Conservation (phyloP, 2,113 vertebrate genomes). For the Seriola dumerili region DNA sequence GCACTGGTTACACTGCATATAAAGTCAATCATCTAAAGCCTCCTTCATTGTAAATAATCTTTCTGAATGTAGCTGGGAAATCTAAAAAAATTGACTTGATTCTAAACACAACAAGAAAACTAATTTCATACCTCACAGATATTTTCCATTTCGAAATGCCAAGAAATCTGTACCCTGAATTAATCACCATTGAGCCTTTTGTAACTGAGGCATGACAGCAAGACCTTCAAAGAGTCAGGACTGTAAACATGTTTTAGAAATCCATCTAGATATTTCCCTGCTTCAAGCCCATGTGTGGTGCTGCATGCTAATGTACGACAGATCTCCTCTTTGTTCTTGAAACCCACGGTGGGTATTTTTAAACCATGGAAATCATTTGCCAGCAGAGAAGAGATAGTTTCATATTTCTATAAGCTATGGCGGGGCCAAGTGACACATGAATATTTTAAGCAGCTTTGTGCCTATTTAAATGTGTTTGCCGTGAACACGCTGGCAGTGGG, state of each 20-base stretch:
- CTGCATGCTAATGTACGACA: conserved; percentile 80
- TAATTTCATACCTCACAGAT: conserved; percentile 78
- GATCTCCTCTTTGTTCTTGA: conserved; percentile 83
- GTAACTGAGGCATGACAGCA: conserved; percentile 71
- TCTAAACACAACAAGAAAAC: conserved; percentile 53
- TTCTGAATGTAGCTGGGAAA: conserved; percentile 40
- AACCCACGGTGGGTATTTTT: conserved; percentile 82
- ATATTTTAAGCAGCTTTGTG: conserved; percentile 95
- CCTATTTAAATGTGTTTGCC: conserved; percentile 93
- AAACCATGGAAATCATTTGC: conserved; percentile 82
- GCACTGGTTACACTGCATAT: conserved; percentile 29
- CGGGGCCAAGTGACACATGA: conserved; percentile 89
- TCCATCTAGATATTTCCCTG: conserved; percentile 72
- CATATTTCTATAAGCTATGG: conserved; percentile 90
- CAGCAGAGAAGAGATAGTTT: conserved; percentile 83
- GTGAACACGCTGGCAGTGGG: conserved; percentile 87
- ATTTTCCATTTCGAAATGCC: conserved; percentile 74
- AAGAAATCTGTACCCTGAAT: conserved; percentile 62
- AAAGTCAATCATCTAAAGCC: conserved; percentile 61
- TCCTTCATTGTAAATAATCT: conserved; percentile 59
- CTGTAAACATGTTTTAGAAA: conserved; percentile 80
- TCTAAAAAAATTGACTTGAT: conserved; percentile 44
- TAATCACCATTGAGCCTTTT: conserved; percentile 74
- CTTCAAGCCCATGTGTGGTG: conserved; percentile 70
- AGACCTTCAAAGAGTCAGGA: conserved; percentile 78